These are phyloP conservation scores for Microchrysa polita DNA, from an alignment of 2,888 invertebrate genomes.

Conservation along the genomic window DNA sequence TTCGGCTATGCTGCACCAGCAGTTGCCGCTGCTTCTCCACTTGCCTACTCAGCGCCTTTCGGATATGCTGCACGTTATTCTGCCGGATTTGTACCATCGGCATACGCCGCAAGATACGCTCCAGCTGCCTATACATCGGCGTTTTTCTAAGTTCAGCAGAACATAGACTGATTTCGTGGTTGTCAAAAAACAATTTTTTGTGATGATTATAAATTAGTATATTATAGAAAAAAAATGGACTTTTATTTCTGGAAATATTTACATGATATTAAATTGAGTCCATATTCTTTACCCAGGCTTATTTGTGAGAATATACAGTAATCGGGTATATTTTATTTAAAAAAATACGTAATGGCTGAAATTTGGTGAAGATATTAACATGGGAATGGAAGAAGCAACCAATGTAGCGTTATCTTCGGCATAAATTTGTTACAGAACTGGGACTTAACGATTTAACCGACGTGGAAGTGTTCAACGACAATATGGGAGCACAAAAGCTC, in stretches of 20 bases:
- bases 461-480: no score
- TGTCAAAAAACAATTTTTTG: conserved; percentile 7
- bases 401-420: no score
- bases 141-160: conserved; percentile 29
- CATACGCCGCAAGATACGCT: conserved; percentile 24
- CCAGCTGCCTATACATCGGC: background rate
- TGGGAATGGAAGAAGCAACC: no score
- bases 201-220: conserved; percentile 9
- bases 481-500: no score
- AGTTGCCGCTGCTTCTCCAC: conserved; percentile 2
- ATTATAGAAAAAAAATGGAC: background rate
- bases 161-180: conserved; percentile 42
- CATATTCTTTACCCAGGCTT: no score
- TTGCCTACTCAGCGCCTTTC: conserved; percentile 6
- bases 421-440: no score
- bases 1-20: conserved; percentile 28
- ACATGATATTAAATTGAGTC: no score
- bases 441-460: no score
- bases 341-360: no score
- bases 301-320: no score
- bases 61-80: conserved; percentile 25
- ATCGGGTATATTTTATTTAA: no score
- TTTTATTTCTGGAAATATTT: background rate
- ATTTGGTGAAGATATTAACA: no score
- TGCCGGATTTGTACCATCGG: conserved; percentile 20